Evolutionary conservation across 2,888 invertebrate genomes (phyloP).

Genomic region (Limnephilus auricula): DNA sequence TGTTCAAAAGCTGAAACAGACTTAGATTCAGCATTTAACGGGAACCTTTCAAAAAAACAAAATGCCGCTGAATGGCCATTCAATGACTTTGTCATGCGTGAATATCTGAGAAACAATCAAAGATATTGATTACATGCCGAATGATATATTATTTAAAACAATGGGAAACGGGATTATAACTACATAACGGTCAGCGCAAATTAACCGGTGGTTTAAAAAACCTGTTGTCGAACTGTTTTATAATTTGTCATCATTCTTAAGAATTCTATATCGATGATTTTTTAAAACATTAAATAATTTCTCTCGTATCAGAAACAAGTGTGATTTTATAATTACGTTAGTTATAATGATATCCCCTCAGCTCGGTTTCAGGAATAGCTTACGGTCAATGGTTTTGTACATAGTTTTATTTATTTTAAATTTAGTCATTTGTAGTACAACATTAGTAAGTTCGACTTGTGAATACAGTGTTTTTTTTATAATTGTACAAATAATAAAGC

Average conservation of each 20-base stretch:
- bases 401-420: constrained; percentile 29
- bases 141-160: not conserved
- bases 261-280: no score
- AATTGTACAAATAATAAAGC: not conserved
- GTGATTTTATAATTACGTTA: not conserved
- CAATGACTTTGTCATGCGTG: no score
- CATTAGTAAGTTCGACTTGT: not conserved
- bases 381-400: not conserved
- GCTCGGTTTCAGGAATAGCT: constrained; percentile 24
- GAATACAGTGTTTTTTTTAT: not conserved
- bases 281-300: no score
- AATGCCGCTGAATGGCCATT: no score
- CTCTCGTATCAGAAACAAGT: not conserved
- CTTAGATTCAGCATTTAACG: no score
- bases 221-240: not conserved
- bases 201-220: not conserved
- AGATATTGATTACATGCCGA: not conserved
- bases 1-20: no score
- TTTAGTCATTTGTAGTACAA: constrained; percentile 27
- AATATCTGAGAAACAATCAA: not conserved
- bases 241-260: no score
- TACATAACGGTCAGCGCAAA: not conserved
- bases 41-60: no score
- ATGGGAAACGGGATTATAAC: not conserved
- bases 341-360: not conserved